These are phyloP conservation scores for Dryas iulia DNA, from an alignment of 1,140 invertebrate species.

Conservation along the genomic window DNA sequence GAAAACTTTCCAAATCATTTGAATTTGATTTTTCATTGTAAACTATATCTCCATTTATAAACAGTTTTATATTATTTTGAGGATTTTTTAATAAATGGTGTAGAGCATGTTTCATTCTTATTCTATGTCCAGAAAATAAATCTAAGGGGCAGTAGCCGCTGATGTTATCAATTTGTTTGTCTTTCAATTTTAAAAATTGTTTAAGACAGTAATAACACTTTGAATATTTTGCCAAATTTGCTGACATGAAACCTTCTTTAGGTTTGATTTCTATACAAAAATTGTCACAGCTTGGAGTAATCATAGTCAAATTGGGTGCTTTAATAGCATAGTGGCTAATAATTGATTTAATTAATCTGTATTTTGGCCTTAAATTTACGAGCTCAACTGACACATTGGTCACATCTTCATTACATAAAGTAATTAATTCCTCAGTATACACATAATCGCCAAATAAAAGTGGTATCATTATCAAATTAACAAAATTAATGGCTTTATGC, in stretches of 20 bases:
- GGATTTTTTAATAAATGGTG: conserved; percentile 82
- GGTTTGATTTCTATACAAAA: conserved; percentile 88
- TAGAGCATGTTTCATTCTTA: conserved; percentile 83
- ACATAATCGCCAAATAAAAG: conserved; percentile 43
- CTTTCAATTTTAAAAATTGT: conserved; percentile 84
- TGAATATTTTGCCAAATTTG: conserved; percentile 69
- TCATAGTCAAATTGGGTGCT: conserved; percentile 63
- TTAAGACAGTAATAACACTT: conserved; percentile 87
- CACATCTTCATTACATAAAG: conserved; percentile 48
- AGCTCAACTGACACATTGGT: conserved; percentile 42
- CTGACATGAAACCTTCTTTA: conserved; percentile 85
- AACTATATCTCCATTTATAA: conserved; percentile 82
- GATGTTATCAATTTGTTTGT: conserved; percentile 68
- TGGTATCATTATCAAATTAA: conserved; percentile 63
- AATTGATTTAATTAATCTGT: conserved; percentile 53
- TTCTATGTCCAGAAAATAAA: conserved; percentile 84
- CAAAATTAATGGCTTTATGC: conserved; percentile 49
- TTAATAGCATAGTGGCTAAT: conserved; percentile 61
- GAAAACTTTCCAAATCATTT: conserved; percentile 41
- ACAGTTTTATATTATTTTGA: conserved; percentile 88
- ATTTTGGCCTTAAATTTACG: conserved; percentile 47
- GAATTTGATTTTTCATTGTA: conserved; percentile 77
- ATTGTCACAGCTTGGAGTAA: conserved; percentile 43
- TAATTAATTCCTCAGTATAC: conserved; percentile 49
- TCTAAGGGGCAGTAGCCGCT: conserved; percentile 88